Evolutionary conservation across 2,113 vertebrate species (phyloP).

Genomic region (Mola mola): DNA sequence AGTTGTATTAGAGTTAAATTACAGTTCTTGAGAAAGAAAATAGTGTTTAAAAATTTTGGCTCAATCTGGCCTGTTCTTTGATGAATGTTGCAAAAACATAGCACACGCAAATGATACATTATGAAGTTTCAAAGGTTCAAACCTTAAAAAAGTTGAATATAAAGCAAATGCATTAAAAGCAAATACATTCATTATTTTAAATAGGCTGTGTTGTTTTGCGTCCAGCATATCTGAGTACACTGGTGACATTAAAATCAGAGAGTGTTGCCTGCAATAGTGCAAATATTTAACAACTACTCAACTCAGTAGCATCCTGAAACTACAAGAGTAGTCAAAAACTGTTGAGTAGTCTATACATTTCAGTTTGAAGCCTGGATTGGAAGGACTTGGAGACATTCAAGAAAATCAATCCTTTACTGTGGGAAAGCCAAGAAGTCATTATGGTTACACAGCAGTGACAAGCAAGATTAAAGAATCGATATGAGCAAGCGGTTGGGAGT

Average conservation of each 20-base stretch:
- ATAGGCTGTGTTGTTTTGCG: too few species aligned
- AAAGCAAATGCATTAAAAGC: too few species aligned
- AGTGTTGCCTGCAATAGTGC: not conserved
- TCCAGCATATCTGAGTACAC: not conserved
- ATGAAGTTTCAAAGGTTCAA: too few species aligned
- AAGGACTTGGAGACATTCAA: constrained; percentile 26
- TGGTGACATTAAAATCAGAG: not conserved
- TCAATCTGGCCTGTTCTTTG: too few species aligned
- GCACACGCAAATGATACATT: too few species aligned
- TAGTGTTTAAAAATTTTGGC: too few species aligned
- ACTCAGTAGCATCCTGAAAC: not conserved
- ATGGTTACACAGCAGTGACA: constrained; percentile 26
- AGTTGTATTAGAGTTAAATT: too few species aligned
- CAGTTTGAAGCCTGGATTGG: not conserved
- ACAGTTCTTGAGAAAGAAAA: too few species aligned
- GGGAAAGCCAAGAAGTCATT: constrained; percentile 17
- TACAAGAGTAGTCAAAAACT: constrained; percentile 7
- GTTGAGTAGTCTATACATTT: not conserved
- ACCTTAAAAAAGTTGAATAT: too few species aligned
- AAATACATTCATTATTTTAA: too few species aligned
- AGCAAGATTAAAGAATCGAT: constrained; percentile 21
- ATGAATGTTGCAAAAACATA: too few species aligned
- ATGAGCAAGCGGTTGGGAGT: not conserved
- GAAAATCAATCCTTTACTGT: constrained; percentile 35
- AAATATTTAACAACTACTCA: too few species aligned